Evolutionary conservation across 2,888 invertebrate species (phyloP).

Genomic region (Acleris sparsana): DNA sequence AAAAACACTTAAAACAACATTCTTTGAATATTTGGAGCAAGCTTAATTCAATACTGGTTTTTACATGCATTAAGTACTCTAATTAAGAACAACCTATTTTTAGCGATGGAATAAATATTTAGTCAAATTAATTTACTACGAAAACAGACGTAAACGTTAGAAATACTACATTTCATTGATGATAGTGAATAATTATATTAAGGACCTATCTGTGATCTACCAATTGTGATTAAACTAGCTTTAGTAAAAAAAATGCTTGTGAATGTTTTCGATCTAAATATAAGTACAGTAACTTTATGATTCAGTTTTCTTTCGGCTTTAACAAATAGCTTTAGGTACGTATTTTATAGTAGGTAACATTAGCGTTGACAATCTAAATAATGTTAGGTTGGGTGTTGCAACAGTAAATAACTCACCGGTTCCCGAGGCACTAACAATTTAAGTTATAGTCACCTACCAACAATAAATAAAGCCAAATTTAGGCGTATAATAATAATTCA

Average conservation of each 20-base stretch:
- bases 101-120: not conserved
- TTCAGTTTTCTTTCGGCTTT: not conserved
- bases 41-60: conserved; percentile 16
- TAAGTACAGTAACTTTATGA: not conserved
- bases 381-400: conserved; percentile 24
- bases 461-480: conserved; percentile 19
- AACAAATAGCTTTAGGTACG: not conserved
- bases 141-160: too few species aligned
- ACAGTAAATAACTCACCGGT: conserved; percentile 20
- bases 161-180: too few species aligned
- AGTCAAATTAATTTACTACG: too few species aligned
- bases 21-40: conserved; percentile 23
- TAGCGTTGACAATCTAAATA: conserved; percentile 19
- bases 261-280: too few species aligned
- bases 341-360: not conserved
- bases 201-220: too few species aligned
- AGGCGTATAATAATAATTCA: conserved; percentile 10
- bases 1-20: conserved; percentile 29
- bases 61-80: conserved; percentile 1
- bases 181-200: too few species aligned
- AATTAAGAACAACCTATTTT: not conserved
- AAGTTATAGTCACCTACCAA: conserved; percentile 12
- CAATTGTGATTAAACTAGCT: too few species aligned
- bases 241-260: too few species aligned
- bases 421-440: conserved; percentile 31